Evolutionary conservation across 2,888 invertebrate species (phyloP).

Genomic region (Gari tellinella): DNA sequence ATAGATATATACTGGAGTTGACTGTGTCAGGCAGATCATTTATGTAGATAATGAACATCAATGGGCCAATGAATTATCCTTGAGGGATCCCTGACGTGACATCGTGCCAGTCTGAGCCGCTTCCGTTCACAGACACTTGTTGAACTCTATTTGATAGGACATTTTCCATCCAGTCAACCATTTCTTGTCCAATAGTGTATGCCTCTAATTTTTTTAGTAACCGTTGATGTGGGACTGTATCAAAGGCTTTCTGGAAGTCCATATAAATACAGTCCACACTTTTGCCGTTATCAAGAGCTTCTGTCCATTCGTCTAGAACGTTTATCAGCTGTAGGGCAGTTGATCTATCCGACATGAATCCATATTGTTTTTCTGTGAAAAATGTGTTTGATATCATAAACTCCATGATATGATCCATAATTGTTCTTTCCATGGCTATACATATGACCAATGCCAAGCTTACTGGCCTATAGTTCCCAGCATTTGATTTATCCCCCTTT

Average conservation of each 20-base stretch:
- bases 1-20: background rate
- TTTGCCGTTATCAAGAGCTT: slow-evolving; percentile 11
- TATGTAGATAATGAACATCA: slow-evolving; percentile 15
- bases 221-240: slow-evolving; percentile 15
- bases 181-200: slow-evolving; percentile 5
- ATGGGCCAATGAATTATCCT: slow-evolving; percentile 17
- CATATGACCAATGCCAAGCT: slow-evolving; percentile 5
- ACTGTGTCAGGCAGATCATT: slow-evolving; percentile 10
- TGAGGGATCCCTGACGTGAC: slow-evolving; percentile 8
- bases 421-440: slow-evolving; percentile 5
- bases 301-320: slow-evolving; percentile 19
- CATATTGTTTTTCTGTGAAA: slow-evolving; percentile 13
- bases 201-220: slow-evolving; percentile 8
- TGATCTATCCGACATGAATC: slow-evolving; percentile 1
- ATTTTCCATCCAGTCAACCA: slow-evolving; percentile 8
- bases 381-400: slow-evolving; percentile 1
- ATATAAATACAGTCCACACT: slow-evolving; percentile 13
- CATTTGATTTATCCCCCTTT: slow-evolving; percentile 15
- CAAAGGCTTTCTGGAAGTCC: slow-evolving; percentile 22
- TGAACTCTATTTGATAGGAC: slow-evolving; percentile 6
- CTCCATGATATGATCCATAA: slow-evolving; percentile 11
- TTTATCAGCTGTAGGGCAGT: slow-evolving; percentile 12
- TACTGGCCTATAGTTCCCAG: slow-evolving; percentile 28
- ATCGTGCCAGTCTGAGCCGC: too few relatives aligned
- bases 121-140: slow-evolving; percentile 9